These are phyloP conservation scores for Aphelocoma californica DNA, from an alignment of 2,797 vertebrate species.

Conservation along the genomic window DNA sequence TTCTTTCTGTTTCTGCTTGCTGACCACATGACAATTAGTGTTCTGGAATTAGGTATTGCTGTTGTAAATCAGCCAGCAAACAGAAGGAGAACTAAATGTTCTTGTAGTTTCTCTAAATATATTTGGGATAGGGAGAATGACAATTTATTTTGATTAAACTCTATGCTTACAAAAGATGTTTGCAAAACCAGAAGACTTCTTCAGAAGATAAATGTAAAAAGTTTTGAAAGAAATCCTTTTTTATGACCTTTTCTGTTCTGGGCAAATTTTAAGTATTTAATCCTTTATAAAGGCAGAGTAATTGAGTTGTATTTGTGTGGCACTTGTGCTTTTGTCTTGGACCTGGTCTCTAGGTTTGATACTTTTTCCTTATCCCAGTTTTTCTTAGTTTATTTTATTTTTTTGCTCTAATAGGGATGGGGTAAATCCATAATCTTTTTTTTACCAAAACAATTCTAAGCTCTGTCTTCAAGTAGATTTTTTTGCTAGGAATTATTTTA, in stretches of 20 bases:
- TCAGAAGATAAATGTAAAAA: neutral
- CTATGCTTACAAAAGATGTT: neutral
- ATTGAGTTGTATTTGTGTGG: neutral
- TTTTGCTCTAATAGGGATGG: neutral
- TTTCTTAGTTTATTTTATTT: neutral
- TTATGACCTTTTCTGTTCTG: neutral
- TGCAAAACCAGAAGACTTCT: neutral
- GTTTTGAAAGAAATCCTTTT: neutral
- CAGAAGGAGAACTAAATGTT: conserved; percentile 24
- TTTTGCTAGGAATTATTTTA: neutral
- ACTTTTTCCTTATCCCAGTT: neutral
- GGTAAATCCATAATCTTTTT: neutral
- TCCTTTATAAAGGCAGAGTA: neutral
- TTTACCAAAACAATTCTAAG: neutral
- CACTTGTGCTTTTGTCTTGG: neutral
- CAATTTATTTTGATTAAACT: neutral
- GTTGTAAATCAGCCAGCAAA: conserved; percentile 21
- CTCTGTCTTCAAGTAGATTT: neutral
- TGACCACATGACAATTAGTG: neutral
- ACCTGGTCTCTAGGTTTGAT: neutral
- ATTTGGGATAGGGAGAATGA: neutral
- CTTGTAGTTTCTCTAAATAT: neutral
- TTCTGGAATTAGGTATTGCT: neutral
- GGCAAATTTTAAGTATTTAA: neutral
- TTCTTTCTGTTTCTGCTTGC: neutral